Percentiles rank a stretch among this genome's conserved stretches.
Conservation (phyloP, 2,113 vertebrate species). For the Taxidea taxus region DNA sequence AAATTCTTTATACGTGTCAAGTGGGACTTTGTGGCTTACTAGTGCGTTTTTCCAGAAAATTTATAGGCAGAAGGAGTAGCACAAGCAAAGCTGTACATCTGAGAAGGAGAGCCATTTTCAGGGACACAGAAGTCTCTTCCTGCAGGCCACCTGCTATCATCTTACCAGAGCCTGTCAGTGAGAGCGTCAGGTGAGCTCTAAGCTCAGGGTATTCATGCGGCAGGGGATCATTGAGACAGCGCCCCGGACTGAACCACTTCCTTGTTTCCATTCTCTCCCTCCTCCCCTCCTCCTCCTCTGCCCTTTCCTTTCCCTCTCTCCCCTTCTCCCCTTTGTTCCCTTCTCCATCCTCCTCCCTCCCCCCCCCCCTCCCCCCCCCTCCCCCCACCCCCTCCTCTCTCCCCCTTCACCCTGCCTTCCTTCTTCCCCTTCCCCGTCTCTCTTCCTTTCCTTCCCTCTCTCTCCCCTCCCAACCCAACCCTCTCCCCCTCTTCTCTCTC, state of each 20-base stretch:
- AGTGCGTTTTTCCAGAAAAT: background rate
- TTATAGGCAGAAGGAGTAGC: background rate
- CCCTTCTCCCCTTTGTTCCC: rapidly evolving
- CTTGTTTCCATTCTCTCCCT: background rate
- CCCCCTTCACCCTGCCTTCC: rapidly evolving
- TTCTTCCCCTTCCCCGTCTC: background rate
- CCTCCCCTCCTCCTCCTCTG: rapidly evolving
- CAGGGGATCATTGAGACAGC: background rate
- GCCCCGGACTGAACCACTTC: background rate
- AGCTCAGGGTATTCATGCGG: background rate
- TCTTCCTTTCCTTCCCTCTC: no score
- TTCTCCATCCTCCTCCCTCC: background rate
- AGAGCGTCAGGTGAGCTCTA: background rate
- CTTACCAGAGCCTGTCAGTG: background rate
- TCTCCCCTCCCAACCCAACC: no score
- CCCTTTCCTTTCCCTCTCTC: background rate
- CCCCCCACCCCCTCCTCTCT: background rate
- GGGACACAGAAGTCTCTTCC: background rate
- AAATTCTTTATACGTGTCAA: background rate
- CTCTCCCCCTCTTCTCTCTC: rapidly evolving
- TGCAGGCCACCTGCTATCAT: background rate
- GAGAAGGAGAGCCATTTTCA: background rate
- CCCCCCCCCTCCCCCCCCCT: no score
- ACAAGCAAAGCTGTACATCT: background rate
- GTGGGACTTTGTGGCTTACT: background rate